Conservation (phyloP, 2,797 vertebrate species). For the Melanotaenia parkinsoni region DNA sequence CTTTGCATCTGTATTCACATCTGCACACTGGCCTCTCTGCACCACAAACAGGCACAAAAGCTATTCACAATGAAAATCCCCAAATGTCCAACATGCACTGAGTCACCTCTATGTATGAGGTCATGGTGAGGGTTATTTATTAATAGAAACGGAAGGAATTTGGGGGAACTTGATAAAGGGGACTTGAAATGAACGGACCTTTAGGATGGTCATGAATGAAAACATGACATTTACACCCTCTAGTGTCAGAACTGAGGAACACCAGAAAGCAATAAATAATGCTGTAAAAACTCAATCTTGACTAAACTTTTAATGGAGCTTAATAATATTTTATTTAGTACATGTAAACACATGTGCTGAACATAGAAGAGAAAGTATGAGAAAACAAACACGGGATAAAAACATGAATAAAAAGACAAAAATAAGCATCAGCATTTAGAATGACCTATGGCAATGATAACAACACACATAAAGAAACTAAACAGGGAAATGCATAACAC, state of each 20-base stretch:
- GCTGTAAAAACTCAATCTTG: neutral
- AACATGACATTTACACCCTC: conserved; percentile 60
- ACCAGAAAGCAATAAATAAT: neutral
- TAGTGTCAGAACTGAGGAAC: conserved; percentile 60
- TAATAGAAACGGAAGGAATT: conserved; percentile 20
- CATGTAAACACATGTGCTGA: too few species aligned
- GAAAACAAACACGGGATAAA: neutral
- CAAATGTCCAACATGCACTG: conserved; percentile 15
- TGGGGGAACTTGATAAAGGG: conserved; percentile 1
- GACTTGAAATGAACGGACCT: conserved; percentile 3
- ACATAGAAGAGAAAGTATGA: neutral
- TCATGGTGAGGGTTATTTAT: conserved; percentile 24
- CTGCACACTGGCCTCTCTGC: conserved; percentile 8
- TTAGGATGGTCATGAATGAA: conserved; percentile 6
- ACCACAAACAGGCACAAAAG: conserved; percentile 12
- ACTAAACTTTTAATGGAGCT: neutral
- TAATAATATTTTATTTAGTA: too few species aligned
- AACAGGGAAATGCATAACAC: too few species aligned
- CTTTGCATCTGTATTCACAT: conserved; percentile 54
- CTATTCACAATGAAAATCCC: conserved; percentile 26
- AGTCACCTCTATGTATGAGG: conserved; percentile 22
- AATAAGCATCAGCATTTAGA: neutral
- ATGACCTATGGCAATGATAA: neutral
- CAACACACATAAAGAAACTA: neutral
- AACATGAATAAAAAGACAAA: neutral